A percentile compares a stretch with the other conserved stretches of the same genome.
Conservation (phyloP, 1,140 invertebrate genomes). For the Phocides pigmalion region DNA sequence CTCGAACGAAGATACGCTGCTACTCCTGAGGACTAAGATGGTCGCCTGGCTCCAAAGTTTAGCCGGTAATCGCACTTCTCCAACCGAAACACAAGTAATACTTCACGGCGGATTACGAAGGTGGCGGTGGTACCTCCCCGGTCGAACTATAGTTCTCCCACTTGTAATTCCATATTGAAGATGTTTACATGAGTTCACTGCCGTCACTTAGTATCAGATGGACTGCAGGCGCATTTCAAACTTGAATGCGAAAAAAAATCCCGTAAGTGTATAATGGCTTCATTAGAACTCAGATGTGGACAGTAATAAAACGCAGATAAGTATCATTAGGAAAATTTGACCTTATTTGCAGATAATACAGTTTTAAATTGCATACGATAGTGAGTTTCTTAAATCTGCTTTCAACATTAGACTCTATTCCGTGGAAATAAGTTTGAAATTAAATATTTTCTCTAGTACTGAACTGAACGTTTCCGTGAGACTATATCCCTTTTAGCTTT, state of each 20-base stretch:
- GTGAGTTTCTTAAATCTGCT: background rate
- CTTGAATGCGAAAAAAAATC: background rate
- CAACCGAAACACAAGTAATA: too few relatives aligned
- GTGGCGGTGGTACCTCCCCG: too few relatives aligned
- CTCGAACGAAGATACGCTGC: too few relatives aligned
- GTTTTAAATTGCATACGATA: background rate
- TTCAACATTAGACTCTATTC: background rate
- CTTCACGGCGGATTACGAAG: too few relatives aligned
- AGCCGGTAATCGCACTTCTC: too few relatives aligned
- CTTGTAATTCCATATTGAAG: too few relatives aligned
- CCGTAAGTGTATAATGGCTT: background rate
- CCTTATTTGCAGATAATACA: background rate
- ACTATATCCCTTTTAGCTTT: background rate
- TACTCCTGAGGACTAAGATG: too few relatives aligned
- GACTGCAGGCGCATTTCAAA: too few relatives aligned
- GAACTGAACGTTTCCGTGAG: background rate
- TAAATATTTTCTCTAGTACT: background rate
- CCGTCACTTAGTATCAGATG: too few relatives aligned
- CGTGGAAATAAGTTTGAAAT: background rate
- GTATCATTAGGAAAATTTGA: background rate
- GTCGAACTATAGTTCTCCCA: too few relatives aligned
- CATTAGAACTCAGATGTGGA: background rate
- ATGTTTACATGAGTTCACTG: too few relatives aligned
- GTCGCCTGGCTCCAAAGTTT: too few relatives aligned
- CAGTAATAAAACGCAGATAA: background rate